Evolutionary conservation across 2,888 invertebrate species (phyloP).

Genomic region (Apamea epomidion): DNA sequence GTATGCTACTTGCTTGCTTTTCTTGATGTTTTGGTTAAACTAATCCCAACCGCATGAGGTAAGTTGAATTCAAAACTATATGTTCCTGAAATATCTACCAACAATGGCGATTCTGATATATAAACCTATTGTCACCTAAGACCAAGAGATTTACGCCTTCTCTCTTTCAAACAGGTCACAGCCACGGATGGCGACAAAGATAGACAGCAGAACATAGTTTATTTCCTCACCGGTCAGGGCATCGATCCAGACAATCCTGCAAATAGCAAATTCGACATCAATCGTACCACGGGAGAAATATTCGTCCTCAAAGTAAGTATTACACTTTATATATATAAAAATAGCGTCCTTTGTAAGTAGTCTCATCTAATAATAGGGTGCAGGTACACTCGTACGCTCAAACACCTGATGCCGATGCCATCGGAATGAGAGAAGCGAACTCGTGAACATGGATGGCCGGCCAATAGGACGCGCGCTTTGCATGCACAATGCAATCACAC

Average conservation of each 20-base stretch:
- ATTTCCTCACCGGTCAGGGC: conserved; percentile 98
- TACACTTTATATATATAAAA: conserved; percentile 33
- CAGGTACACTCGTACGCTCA: conserved; percentile 31
- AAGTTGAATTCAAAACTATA: conserved; percentile 29
- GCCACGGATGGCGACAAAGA: conserved; percentile 99
- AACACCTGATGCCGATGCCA: conserved; percentile 58
- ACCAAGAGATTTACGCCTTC: conserved; percentile 5
- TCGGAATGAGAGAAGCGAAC: conserved; percentile 63
- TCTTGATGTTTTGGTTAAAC: conserved; percentile 31
- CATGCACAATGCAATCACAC: conserved; percentile 81
- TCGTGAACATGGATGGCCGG: conserved; percentile 67
- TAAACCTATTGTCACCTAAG: neutral
- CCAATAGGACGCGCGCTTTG: conserved; percentile 74
- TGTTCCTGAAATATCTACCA: conserved; percentile 11
- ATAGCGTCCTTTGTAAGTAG: conserved; percentile 6
- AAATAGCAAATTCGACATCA: conserved; percentile 99
- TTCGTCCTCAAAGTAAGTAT: conserved; percentile 96
- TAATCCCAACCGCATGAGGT: conserved; percentile 35
- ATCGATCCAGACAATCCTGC: conserved; percentile 98
- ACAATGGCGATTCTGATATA: neutral
- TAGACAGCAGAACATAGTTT: conserved; percentile 98
- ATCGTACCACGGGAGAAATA: conserved; percentile 98
- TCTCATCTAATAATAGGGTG: conserved; percentile 25
- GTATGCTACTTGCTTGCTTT: conserved; percentile 52
- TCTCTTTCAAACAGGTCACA: conserved; percentile 93